Conservation (phyloP, 2,888 invertebrate species). For the Andricus quercusramuli region DNA sequence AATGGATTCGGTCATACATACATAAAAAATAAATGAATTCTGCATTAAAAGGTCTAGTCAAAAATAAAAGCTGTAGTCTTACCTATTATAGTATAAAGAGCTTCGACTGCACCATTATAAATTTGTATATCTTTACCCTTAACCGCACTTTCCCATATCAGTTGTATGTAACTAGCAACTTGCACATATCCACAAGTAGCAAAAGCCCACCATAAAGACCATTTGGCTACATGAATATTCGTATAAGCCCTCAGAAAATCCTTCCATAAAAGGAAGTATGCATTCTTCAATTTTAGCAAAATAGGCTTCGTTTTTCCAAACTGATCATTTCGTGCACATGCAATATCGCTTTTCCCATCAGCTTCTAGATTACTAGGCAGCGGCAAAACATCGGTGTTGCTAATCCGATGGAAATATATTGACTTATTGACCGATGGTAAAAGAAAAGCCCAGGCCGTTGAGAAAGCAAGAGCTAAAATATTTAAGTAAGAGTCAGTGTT, state of each 20-base stretch:
- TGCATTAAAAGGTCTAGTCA: too few species aligned
- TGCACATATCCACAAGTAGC: constrained; percentile 87
- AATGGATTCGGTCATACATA: too few species aligned
- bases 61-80: constrained; percentile 48
- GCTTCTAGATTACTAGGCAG: neutral
- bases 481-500: neutral
- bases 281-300: constrained; percentile 71
- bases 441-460: constrained; percentile 87
- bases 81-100: constrained; percentile 80
- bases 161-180: constrained; percentile 87
- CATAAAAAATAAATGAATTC: too few species aligned
- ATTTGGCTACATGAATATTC: constrained; percentile 83
- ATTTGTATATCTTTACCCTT: constrained; percentile 76
- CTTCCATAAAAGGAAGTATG: constrained; percentile 80
- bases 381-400: neutral
- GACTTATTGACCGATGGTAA: constrained; percentile 87
- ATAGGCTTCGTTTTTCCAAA: neutral
- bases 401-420: constrained; percentile 87
- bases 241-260: constrained; percentile 83
- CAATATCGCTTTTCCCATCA: constrained; percentile 6
- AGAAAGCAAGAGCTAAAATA: constrained; percentile 82
- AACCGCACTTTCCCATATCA: constrained; percentile 89
- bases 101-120: constrained; percentile 92
- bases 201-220: constrained; percentile 90
- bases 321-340: constrained; percentile 18